phyloP scores from a whole-genome alignment of 2,797 vertebrate genomes.

The Alauda arvensis region DNA sequence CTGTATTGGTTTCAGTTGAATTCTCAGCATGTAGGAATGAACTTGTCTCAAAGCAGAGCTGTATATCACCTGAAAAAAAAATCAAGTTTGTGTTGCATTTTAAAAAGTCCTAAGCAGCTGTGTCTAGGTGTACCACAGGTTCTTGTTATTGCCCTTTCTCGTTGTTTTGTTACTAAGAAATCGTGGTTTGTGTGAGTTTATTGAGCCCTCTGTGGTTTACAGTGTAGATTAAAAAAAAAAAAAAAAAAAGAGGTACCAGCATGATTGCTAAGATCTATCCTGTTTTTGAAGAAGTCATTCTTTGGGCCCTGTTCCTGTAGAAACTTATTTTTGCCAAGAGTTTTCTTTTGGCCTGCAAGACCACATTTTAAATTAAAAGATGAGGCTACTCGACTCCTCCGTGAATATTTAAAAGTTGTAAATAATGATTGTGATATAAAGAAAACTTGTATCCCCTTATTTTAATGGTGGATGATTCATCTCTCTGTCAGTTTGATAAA shows the following conservation, averaged over 20 bases:
- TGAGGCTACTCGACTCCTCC: constrained; percentile 1
- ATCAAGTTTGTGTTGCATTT: not conserved
- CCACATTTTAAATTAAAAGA: constrained; percentile 25
- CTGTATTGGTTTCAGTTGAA: not conserved
- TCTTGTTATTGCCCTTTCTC: not conserved
- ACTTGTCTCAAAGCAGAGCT: not conserved
- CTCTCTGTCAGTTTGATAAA: constrained; percentile 36
- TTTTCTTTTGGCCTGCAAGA: constrained; percentile 23
- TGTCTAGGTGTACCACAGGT: not conserved
- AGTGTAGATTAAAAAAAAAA: not conserved
- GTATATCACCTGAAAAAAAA: not conserved
- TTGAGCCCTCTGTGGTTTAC: not conserved
- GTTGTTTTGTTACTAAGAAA: not conserved
- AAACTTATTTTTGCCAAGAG: constrained; percentile 52
- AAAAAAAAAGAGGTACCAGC: not conserved
- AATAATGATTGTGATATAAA: constrained; percentile 53
- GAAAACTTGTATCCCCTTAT: constrained; percentile 28
- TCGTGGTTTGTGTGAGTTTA: not conserved
- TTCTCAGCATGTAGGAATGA: not conserved
- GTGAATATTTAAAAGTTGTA: constrained; percentile 26
- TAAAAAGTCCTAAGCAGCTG: not conserved
- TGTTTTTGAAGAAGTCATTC: constrained; percentile 55
- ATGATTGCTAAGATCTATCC: constrained; percentile 7
- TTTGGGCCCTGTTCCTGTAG: constrained; percentile 39
- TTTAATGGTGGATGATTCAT: constrained; percentile 39